Percentiles rank a stretch among this genome's conserved stretches.
Conservation (phyloP, 2,113 vertebrate genomes). For the Toxotes chatareus region DNA sequence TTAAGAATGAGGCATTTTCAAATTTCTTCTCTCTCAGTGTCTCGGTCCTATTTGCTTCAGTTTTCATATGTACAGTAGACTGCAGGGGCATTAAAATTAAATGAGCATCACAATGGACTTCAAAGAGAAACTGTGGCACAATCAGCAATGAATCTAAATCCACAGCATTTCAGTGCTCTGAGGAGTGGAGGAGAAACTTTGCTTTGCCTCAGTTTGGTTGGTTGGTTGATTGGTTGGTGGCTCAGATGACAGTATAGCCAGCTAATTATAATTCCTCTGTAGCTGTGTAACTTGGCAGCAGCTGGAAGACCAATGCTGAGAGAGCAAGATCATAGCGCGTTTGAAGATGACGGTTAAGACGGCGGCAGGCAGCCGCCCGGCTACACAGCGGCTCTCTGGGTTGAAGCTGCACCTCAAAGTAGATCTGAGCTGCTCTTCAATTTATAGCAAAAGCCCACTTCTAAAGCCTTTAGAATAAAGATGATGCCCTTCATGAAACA, state of each 20-base stretch:
- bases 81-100: slow-evolving; percentile 69
- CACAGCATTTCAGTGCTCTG: slow-evolving; percentile 24
- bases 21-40: neutral
- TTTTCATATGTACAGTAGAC: slow-evolving; percentile 43
- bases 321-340: slow-evolving; percentile 66
- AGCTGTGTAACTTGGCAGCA: slow-evolving; percentile 71
- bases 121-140: slow-evolving; percentile 57
- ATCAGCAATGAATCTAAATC: slow-evolving; percentile 64
- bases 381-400: slow-evolving; percentile 30
- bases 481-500: slow-evolving; percentile 34
- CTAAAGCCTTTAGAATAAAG: slow-evolving; percentile 28
- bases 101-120: slow-evolving; percentile 70
- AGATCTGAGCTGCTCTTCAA: slow-evolving; percentile 59
- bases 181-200: slow-evolving; percentile 32
- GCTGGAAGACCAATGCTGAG: slow-evolving; percentile 47
- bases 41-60: slow-evolving; percentile 34
- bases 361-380: slow-evolving; percentile 34
- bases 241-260: slow-evolving; percentile 55
- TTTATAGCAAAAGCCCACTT: slow-evolving; percentile 49
- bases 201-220: slow-evolving; percentile 22
- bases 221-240: slow-evolving; percentile 47
- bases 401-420: slow-evolving; percentile 59
- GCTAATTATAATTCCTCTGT: slow-evolving; percentile 76
- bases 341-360: slow-evolving; percentile 71
- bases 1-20: slow-evolving; percentile 4